Evolutionary conservation across 2,797 vertebrate species (phyloP).

Genomic region (Schizopygopsis malacanthus): DNA sequence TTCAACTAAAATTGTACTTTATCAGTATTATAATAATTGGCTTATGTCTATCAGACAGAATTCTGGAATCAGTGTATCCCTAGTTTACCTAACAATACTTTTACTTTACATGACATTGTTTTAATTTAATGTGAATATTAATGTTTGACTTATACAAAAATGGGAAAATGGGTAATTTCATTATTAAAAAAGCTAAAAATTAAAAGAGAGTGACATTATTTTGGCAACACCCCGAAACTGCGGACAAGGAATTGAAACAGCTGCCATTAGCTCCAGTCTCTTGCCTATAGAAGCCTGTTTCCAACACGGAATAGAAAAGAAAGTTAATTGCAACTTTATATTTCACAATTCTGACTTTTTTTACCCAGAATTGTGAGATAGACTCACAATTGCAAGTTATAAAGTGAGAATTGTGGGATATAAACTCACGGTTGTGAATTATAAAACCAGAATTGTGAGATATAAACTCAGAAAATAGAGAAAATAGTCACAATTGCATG

Average conservation of each 20-base stretch:
- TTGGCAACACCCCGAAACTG: neutral
- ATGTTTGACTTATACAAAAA: neutral
- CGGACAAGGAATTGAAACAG: neutral
- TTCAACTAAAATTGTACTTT: neutral
- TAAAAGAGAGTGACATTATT: neutral
- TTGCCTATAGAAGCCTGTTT: neutral
- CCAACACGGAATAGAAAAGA: neutral
- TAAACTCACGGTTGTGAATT: no score
- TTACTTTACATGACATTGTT: neutral
- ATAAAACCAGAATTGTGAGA: no score
- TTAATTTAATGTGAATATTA: neutral
- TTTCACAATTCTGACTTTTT: no score
- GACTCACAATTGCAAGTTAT: no score
- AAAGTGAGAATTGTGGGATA: no score
- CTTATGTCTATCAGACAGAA: neutral
- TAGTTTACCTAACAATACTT: neutral
- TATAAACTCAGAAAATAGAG: no score
- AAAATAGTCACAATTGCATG: no score
- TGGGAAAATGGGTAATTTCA: neutral
- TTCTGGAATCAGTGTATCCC: neutral
- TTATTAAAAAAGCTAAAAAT: neutral
- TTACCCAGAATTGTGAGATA: no score
- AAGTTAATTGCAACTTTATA: neutral
- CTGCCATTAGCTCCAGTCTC: neutral
- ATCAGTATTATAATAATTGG: neutral